Conservation (phyloP, 2,113 vertebrate genomes). For the Larimichthys polyactis region DNA sequence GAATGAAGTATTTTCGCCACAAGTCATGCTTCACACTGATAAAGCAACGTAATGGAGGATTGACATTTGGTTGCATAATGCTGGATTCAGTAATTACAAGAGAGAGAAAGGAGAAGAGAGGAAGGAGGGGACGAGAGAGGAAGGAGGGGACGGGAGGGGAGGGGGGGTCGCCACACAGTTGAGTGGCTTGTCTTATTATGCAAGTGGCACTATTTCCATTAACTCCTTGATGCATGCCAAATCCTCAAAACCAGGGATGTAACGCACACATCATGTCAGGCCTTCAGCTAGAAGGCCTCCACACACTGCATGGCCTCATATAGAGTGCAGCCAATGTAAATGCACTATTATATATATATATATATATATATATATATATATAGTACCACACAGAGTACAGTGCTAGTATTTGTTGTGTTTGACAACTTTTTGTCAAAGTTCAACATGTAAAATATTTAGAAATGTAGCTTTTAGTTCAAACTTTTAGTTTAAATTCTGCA, state of each 20-base stretch:
- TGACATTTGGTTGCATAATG: slow-evolving; percentile 66
- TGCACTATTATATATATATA: not conserved
- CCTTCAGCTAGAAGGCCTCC: slow-evolving; percentile 42
- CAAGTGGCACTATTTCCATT: slow-evolving; percentile 61
- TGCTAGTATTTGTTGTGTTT: not conserved
- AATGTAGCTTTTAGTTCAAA: not conserved
- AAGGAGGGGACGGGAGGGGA: not conserved
- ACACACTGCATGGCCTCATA: slow-evolving; percentile 29
- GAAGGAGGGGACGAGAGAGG: not conserved
- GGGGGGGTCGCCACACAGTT: slow-evolving; percentile 34
- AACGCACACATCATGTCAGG: slow-evolving; percentile 30
- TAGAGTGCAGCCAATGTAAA: slow-evolving; percentile 38
- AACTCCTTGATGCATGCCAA: slow-evolving; percentile 41
- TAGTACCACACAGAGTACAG: not conserved
- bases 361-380: not conserved
- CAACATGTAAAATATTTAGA: not conserved
- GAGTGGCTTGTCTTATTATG: slow-evolving; percentile 54
- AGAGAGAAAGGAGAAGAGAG: not conserved
- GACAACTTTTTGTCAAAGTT: not conserved
- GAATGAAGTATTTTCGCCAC: slow-evolving; percentile 36
- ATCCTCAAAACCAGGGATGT: slow-evolving; percentile 37
- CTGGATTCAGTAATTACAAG: slow-evolving; percentile 55
- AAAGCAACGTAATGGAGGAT: slow-evolving; percentile 30
- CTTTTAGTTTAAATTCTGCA: not conserved
- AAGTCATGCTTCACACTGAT: slow-evolving; percentile 46